Evolutionary conservation across 2,797 vertebrate genomes (phyloP).

Genomic region (Bradypodion pumilum): DNA sequence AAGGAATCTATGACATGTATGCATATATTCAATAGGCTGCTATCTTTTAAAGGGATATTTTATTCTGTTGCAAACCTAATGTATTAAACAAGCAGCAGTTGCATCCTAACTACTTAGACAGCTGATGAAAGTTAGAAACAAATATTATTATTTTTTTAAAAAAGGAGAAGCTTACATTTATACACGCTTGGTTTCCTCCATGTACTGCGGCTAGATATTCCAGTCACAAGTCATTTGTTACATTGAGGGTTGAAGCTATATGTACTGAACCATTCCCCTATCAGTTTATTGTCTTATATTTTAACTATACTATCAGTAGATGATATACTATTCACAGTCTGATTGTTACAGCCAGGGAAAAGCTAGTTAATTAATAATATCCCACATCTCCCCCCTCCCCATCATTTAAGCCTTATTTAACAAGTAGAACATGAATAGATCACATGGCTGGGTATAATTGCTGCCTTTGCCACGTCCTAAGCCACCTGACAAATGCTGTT

Average conservation of each 20-base stretch:
- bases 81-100: fast-evolving
- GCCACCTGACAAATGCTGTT: neutral
- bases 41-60: neutral
- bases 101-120: fast-evolving
- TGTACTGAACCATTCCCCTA: conserved; percentile 59
- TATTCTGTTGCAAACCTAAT: neutral
- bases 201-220: neutral
- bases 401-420: neutral
- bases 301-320: conserved; percentile 52
- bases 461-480: neutral
- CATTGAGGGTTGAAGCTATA: conserved; percentile 52
- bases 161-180: conserved; percentile 62
- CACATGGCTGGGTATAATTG: neutral
- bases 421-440: neutral
- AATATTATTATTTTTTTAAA: neutral
- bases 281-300: conserved; percentile 59
- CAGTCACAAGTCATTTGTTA: neutral
- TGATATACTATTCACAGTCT: conserved; percentile 14
- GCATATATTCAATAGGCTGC: neutral
- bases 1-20: neutral
- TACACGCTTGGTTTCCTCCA: neutral
- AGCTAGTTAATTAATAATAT: conserved; percentile 67
- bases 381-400: neutral
- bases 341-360: conserved; percentile 21
- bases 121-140: neutral